Evolutionary conservation across 2,113 vertebrate genomes (phyloP).

Genomic region (Oncorhynchus clarkii): DNA sequence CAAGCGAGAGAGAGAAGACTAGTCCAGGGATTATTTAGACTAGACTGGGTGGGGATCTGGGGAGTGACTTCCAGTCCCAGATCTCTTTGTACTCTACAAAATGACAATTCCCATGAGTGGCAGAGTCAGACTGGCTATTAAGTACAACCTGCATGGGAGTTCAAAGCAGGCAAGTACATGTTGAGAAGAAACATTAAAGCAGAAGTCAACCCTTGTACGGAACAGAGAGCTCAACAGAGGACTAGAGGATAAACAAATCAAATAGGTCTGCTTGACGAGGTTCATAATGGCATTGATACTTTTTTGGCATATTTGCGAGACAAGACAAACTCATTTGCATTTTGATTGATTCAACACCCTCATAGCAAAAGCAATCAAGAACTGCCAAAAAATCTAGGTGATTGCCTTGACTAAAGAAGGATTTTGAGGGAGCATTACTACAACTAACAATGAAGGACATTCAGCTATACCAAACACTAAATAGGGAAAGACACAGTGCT

Average conservation of each 20-base stretch:
- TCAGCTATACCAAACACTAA: background rate
- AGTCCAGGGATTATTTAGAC: background rate
- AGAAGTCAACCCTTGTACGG: conserved; percentile 54
- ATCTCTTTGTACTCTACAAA: conserved; percentile 42
- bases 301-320: background rate
- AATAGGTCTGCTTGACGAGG: conserved; percentile 47
- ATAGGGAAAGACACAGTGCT: background rate
- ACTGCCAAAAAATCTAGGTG: background rate
- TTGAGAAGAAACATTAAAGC: conserved; percentile 70
- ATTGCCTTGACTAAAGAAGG: background rate
- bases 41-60: background rate
- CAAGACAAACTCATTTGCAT: background rate
- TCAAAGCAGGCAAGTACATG: conserved; percentile 62
- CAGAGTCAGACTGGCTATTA: conserved; percentile 13
- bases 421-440: background rate
- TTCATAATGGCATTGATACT: conserved; percentile 24
- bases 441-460: background rate
- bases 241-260: conserved; percentile 61
- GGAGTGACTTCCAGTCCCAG: background rate
- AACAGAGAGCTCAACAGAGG: conserved; percentile 54
- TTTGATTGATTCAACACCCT: background rate
- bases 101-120: conserved; percentile 41
- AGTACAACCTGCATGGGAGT: conserved; percentile 64
- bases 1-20: no score
- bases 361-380: background rate